Evolutionary conservation across 2,113 vertebrate species (phyloP).

Genomic region (Oostethus manadensis): DNA sequence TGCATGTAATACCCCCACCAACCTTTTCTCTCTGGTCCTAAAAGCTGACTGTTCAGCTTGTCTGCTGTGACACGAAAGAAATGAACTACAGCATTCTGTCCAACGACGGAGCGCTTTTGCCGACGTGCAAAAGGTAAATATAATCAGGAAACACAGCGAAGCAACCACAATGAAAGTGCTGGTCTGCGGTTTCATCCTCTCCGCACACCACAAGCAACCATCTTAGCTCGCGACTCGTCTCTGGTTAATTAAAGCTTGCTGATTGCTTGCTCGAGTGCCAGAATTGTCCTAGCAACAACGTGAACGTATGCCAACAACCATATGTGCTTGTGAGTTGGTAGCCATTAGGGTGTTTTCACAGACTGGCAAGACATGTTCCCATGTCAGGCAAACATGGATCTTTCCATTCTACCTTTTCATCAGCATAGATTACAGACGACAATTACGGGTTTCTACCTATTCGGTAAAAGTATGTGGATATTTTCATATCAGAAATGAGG

Average conservation of each 20-base stretch:
- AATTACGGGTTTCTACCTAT: too few species aligned
- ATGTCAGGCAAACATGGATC: not conserved
- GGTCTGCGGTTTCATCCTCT: not conserved
- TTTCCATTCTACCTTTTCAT: not conserved
- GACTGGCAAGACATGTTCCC: not conserved
- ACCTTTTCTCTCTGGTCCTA: too few species aligned
- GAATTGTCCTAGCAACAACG: constrained; percentile 5
- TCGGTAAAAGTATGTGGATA: too few species aligned
- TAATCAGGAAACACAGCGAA: not conserved
- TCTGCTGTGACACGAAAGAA: too few species aligned
- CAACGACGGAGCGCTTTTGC: too few species aligned
- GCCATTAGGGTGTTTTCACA: not conserved
- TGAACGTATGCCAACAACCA: not conserved
- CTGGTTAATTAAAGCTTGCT: constrained; percentile 9
- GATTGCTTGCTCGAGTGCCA: constrained; percentile 8
- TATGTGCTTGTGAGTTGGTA: constrained; percentile 15
- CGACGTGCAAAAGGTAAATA: not conserved
- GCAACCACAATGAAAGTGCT: not conserved
- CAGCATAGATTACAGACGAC: not conserved
- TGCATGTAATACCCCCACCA: too few species aligned
- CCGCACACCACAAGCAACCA: not conserved
- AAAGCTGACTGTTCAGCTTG: too few species aligned
- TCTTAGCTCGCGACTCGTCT: not conserved
- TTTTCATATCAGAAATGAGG: too few species aligned
- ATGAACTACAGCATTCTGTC: too few species aligned